Conservation (phyloP, 2,888 invertebrate species). For the Epicampocera succincta region DNA sequence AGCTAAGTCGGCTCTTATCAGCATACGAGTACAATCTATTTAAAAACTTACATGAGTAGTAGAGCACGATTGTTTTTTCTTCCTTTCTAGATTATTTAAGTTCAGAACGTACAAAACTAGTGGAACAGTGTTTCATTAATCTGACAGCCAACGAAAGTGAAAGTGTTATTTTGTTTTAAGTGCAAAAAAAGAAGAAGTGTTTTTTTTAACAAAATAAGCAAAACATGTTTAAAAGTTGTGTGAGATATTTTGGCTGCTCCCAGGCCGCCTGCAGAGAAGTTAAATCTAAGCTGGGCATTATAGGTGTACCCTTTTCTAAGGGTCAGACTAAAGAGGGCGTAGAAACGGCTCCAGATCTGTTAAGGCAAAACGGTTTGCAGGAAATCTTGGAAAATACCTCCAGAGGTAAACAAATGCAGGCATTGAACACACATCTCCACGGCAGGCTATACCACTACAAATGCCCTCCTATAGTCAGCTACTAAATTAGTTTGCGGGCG, state of each 20-base stretch:
- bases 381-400: slow-evolving; percentile 84
- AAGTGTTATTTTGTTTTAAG: slow-evolving; percentile 8
- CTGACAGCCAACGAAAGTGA: slow-evolving; percentile 1
- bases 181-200: slow-evolving; percentile 6
- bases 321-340: slow-evolving; percentile 89
- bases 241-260: slow-evolving; percentile 43
- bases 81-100: neutral
- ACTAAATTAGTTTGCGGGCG: no score
- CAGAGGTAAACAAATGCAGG: slow-evolving; percentile 83
- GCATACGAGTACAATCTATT: neutral
- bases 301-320: slow-evolving; percentile 91
- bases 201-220: neutral
- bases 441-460: no score
- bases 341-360: slow-evolving; percentile 86
- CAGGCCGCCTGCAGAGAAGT: slow-evolving; percentile 19
- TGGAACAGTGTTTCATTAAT: no score
- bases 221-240: slow-evolving; percentile 66
- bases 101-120: neutral
- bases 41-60: neutral
- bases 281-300: slow-evolving; percentile 83
- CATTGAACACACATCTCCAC: no score
- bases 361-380: slow-evolving; percentile 86
- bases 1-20: slow-evolving; percentile 32
- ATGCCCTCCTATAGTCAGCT: no score
- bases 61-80: neutral